Base-by-base conservation (phyloP, 2,113 vertebrate species). In the Balaeniceps rex region DNA sequence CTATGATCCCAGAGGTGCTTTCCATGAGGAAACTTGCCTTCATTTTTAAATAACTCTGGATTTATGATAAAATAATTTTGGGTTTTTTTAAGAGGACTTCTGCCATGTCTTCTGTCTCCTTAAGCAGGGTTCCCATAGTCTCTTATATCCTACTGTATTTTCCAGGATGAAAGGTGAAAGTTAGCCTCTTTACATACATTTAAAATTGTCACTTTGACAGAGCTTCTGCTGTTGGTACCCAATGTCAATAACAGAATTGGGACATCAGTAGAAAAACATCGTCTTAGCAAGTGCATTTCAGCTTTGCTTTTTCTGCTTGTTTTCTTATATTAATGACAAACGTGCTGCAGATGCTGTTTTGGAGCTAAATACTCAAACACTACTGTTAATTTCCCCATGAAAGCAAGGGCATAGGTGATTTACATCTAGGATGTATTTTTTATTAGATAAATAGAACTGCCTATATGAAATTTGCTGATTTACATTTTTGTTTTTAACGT, bases 381-480 rank as follows among this genome's bases (percentile, higher is more conserved):
- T 58, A 61, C 60, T 95, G 78, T 93, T 96, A 88, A 96, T 93
- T 95, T 88, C 55, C 88, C 77, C 83, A 76, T 93, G 52, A 96
- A 97, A 96, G 70, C 77, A 78, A 95, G 58, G 23, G 31, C 94
- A 94, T 61, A 93, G 83, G 47, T 75, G 88, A 95, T 94, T 95
- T 96, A 94, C 94, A 55, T 92, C 57, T 92, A 86, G 77, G 69
- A 96, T 94, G 81, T 89, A 91, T 93, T 95, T 95, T 96, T 97
- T 94, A 76, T 94, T 94, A 97, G 95, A 87, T 95, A 95, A 97
- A 98, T 92, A 96, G 87, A 95, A 94, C 77, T 72, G 13, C 58
- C 65, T 96, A 65, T 83, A 71, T 93, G 58, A 93, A 97, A 97
- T 95, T 83, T 89, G 80, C 60, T 91, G 66, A 95, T 83, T 49